A percentile compares a stretch with the other conserved stretches of the same genome.
Evolutionary conservation across 2,888 invertebrate species (phyloP).

Genomic region (Tetragonula carbonaria): DNA sequence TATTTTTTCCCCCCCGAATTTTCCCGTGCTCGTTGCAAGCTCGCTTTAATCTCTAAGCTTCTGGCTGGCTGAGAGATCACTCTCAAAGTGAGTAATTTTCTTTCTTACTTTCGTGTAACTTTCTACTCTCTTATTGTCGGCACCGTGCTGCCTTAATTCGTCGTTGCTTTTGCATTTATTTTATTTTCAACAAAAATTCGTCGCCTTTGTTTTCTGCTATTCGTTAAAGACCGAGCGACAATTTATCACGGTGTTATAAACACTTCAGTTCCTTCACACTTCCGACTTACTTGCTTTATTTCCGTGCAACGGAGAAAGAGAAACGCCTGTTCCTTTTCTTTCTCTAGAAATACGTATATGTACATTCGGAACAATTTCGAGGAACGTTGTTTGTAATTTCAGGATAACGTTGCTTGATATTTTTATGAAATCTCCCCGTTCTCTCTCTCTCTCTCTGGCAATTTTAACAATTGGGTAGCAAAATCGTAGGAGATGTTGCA

Average conservation of each 20-base stretch:
- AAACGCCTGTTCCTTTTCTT: neutral
- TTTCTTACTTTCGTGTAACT: slow-evolving; percentile 5
- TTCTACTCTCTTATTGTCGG: slow-evolving; percentile 12
- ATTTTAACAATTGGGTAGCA: neutral
- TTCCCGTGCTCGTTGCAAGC: neutral
- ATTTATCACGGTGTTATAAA: no score
- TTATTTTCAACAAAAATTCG: slow-evolving; percentile 23
- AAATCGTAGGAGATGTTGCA: neutral
- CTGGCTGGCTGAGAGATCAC: neutral
- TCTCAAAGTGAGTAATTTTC: slow-evolving; percentile 3
- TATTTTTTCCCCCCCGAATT: neutral
- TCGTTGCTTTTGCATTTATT: slow-evolving; percentile 17
- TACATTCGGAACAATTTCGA: neutral
- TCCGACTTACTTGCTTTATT: neutral
- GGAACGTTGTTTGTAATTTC: neutral
- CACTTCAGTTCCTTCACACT: no score
- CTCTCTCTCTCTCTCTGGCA: neutral
- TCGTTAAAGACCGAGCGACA: no score
- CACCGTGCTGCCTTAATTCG: slow-evolving; percentile 12
- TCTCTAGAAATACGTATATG: neutral
- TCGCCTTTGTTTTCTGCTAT: neutral
- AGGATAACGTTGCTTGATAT: neutral
- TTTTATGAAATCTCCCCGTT: no score
- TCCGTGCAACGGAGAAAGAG: neutral
- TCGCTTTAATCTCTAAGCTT: neutral